phyloP scores from a whole-genome alignment of 2,888 invertebrate species.

The Amitus sp. region DNA sequence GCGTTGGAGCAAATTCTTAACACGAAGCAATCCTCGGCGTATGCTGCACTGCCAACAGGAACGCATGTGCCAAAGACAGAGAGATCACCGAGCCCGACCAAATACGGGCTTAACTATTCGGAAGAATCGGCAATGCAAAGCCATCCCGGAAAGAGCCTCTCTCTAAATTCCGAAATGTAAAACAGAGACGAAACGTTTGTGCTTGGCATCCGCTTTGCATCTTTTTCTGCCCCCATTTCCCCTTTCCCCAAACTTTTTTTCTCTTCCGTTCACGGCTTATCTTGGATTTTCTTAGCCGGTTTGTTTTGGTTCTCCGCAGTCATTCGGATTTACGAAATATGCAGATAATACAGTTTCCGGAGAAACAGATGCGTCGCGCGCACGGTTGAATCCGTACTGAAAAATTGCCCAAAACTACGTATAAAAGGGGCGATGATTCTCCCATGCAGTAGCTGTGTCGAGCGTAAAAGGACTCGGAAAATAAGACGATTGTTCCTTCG shows the following conservation, averaged over 20 bases:
- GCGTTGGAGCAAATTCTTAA: conserved; percentile 15
- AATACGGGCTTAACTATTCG: conserved; percentile 14
- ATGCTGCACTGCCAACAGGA: background rate
- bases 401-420: conserved; percentile 3
- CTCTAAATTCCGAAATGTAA: conserved; percentile 14
- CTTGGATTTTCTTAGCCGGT: conserved; percentile 7
- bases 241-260: too few species aligned
- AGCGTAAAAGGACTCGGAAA: conserved; percentile 8
- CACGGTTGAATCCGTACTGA: background rate
- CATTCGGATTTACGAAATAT: background rate
- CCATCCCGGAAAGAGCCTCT: conserved; percentile 7
- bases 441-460: background rate
- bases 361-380: background rate
- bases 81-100: background rate
- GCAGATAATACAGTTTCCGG: background rate
- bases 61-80: conserved; percentile 10
- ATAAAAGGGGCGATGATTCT: background rate
- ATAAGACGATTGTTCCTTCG: conserved; percentile 57
- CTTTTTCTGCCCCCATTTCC: too few species aligned
- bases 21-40: conserved; percentile 7
- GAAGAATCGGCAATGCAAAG: conserved; percentile 18
- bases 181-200: conserved; percentile 3
- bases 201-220: conserved; percentile 4
- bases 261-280: background rate
- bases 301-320: conserved; percentile 4